Percentiles rank a stretch among this genome's conserved stretches.
Evolutionary conservation across 2,797 vertebrate species (phyloP).

Genomic region (Simalia tracyae): DNA sequence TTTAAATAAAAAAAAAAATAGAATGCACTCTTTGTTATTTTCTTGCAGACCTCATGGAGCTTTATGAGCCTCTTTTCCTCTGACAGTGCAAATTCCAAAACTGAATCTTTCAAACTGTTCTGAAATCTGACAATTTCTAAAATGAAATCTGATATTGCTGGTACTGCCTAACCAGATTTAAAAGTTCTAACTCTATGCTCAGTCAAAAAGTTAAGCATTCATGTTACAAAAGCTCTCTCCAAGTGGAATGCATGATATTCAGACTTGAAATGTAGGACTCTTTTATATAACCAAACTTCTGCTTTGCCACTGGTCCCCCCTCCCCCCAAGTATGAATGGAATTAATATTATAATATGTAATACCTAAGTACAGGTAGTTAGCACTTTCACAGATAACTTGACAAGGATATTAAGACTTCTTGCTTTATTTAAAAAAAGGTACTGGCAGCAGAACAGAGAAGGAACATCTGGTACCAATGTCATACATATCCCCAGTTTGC

Average conservation of each 20-base stretch:
- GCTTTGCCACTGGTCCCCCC: not conserved
- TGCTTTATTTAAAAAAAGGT: too few relatives aligned
- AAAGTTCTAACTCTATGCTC: not conserved
- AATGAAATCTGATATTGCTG: not conserved
- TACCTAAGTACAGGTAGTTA: too few relatives aligned
- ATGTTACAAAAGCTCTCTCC: not conserved
- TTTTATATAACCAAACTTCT: not conserved
- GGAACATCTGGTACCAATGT: not conserved
- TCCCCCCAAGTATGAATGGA: not conserved
- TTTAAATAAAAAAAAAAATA: not conserved
- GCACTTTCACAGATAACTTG: too few relatives aligned
- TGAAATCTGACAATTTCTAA: not conserved
- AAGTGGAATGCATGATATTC: not conserved
- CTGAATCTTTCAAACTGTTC: not conserved
- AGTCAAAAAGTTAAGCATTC: not conserved
- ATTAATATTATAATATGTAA: not conserved
- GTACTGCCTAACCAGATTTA: not conserved
- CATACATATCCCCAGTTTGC: not conserved
- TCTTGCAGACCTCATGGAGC: not conserved
- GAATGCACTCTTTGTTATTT: not conserved
- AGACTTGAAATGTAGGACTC: not conserved
- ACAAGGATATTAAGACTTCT: too few relatives aligned
- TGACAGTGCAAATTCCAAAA: not conserved
- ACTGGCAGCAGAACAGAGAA: not conserved
- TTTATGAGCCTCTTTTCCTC: not conserved